Evolutionary conservation across 2,888 invertebrate genomes (phyloP).

Genomic region (Heliothis peltigera): DNA sequence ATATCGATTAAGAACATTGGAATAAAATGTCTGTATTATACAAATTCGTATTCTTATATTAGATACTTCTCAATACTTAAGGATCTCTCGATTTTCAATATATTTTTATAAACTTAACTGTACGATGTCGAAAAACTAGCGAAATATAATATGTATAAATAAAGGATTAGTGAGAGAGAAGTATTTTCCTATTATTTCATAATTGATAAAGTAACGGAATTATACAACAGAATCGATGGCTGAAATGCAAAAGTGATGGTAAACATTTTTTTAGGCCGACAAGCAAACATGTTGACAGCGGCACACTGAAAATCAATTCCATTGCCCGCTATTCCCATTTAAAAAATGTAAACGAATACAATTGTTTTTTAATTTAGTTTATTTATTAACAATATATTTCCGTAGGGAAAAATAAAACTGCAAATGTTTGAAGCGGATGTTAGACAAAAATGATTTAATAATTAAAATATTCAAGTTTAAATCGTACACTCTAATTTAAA

Average conservation of each 20-base stretch:
- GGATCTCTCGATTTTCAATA: too few relatives aligned
- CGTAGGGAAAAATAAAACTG: conserved; percentile 10
- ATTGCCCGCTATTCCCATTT: conserved; percentile 13
- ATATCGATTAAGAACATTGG: conserved; percentile 3
- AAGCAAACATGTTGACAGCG: conserved; percentile 20
- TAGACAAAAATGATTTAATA: too few relatives aligned
- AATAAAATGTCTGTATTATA: too few relatives aligned
- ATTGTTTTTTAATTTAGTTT: conserved; percentile 16
- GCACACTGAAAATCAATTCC: conserved; percentile 39
- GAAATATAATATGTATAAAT: too few relatives aligned
- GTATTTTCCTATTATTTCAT: background rate
- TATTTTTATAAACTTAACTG: too few relatives aligned
- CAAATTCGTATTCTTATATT: too few relatives aligned
- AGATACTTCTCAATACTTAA: too few relatives aligned
- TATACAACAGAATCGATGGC: background rate
- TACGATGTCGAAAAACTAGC: too few relatives aligned
- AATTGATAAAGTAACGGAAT: background rate
- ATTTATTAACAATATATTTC: conserved; percentile 5
- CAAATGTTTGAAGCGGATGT: background rate
- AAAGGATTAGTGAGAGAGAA: background rate
- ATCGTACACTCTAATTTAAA: too few relatives aligned
- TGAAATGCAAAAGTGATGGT: conserved; percentile 12
- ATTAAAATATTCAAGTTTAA: too few relatives aligned
- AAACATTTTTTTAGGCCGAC: conserved; percentile 24
- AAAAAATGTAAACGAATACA: conserved; percentile 13